Evolutionary conservation across 1,140 invertebrate genomes (phyloP), one percentile per base, ranked within the genome.

Genomic region (Apis laboriosa): DNA sequence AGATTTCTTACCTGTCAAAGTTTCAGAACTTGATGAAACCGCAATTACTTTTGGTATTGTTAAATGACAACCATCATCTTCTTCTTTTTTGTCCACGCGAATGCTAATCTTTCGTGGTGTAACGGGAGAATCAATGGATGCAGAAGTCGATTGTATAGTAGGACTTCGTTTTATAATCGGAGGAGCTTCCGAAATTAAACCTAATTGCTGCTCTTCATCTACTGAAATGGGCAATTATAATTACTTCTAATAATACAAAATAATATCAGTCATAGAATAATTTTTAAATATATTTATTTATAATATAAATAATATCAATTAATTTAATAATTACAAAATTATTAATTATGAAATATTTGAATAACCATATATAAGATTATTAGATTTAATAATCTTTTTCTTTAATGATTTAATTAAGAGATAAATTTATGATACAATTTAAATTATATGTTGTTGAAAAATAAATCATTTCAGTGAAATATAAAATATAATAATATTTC

Each of bases 21-120:
- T 97, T 90, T 97, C 96, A 70, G 96, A 96, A 91, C 96, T 97
- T 0, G 96, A 96, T 0, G 96, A 97, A 2, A 95, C 95, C 0
- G 96, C 95, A 87, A 97, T 96, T 64, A 95, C 87, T 91, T 96
- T 96, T 3, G 96, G 96, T 83, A 97, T 96, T 11, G 95, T 95
- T 63, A 96, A 92, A 92, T 96, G 95, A 80, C 94, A 94, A 70
- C 92, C 94, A 73, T 96, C 95, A 82, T 95, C 94, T 73, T 95
- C 95, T 49, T 90, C 84, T 1, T 88, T 78, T 51, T 81, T 66
- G 79, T 94, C 92, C 15, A 92, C 91, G 53, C 91, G 87, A 63
- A 94, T 92, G 66, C 90, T 94, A 17, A 94, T 92, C 87, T 93
- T 94, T 66, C 92, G 89, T 55, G 91, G 85, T 21, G 89, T 92